Evolutionary conservation across 2,113 vertebrate species (phyloP).

Genomic region (Notothenia coriiceps): DNA sequence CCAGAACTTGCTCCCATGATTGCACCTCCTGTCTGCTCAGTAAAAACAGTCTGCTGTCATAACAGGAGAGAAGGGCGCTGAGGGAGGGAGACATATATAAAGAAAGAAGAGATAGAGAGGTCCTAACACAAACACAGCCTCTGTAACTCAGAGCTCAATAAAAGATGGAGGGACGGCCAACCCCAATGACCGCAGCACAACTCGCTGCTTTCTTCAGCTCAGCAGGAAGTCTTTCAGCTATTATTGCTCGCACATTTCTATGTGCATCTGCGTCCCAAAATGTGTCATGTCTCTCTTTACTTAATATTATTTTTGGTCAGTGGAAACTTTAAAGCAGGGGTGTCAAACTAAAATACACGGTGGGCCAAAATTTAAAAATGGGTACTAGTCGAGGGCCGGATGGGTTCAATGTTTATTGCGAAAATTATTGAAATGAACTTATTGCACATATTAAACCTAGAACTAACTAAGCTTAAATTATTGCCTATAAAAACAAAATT

Average conservation of each 20-base stretch:
- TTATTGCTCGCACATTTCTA: constrained; percentile 42
- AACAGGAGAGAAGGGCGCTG: constrained; percentile 30
- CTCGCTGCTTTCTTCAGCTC: constrained; percentile 21
- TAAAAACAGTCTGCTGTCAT: constrained; percentile 56
- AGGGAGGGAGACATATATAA: constrained; percentile 22
- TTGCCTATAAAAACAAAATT: too few relatives aligned
- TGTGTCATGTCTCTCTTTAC: background rate
- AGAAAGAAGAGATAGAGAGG: constrained; percentile 18
- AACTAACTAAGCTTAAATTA: too few relatives aligned
- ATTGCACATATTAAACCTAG: too few relatives aligned
- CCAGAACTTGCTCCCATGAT: constrained; percentile 12
- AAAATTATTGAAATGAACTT: too few relatives aligned
- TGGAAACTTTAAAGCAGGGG: background rate
- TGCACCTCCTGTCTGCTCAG: constrained; percentile 33
- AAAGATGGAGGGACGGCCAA: constrained; percentile 6
- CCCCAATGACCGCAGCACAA: constrained; percentile 19
- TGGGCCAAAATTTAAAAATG: too few relatives aligned
- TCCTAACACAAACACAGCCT: constrained; percentile 17
- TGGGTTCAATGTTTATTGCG: too few relatives aligned
- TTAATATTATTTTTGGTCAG: background rate
- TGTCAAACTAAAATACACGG: too few relatives aligned
- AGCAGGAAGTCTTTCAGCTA: constrained; percentile 28
- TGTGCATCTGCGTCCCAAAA: background rate
- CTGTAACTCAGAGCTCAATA: constrained; percentile 11
- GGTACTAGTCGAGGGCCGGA: too few relatives aligned